phyloP scores from a whole-genome alignment of 2,888 invertebrate genomes.

The Altica lythri region DNA sequence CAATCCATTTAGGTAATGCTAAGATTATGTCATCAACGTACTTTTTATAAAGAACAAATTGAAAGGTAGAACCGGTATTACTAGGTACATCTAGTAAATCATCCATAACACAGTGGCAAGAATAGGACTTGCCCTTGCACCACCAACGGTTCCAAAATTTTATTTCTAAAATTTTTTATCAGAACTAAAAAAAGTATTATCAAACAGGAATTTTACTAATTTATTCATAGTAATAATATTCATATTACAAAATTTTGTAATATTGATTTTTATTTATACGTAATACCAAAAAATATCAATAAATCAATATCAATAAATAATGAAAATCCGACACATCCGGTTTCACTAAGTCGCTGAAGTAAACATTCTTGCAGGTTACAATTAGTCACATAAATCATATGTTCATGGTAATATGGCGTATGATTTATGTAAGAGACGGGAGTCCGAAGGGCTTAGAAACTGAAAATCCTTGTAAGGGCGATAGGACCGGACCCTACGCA shows the following conservation, averaged over 20 bases:
- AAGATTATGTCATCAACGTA: neutral
- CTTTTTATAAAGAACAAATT: neutral
- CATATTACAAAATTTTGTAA: too few relatives aligned
- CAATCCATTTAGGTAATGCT: neutral
- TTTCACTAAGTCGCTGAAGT: constrained; percentile 27
- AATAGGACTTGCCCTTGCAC: neutral
- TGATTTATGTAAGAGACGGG: constrained; percentile 42
- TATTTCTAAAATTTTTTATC: constrained; percentile 1
- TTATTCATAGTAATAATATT: too few relatives aligned
- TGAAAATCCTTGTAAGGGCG: constrained; percentile 34
- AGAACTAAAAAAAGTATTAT: neutral
- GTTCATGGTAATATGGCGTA: constrained; percentile 44
- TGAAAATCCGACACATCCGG: neutral
- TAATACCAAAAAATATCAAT: too few relatives aligned
- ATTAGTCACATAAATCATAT: constrained; percentile 46
- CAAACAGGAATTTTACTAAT: neutral
- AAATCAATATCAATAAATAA: too few relatives aligned
- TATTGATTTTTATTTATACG: too few relatives aligned
- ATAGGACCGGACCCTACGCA: constrained; percentile 35
- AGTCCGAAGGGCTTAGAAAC: constrained; percentile 24
- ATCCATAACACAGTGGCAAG: constrained; percentile 7
- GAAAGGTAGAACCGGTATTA: neutral
- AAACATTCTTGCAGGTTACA: constrained; percentile 38
- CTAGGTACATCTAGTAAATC: neutral
- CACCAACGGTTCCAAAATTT: constrained; percentile 1